These are phyloP conservation scores for Aptenodytes patagonicus DNA, from an alignment of 2,113 vertebrate genomes.

Conservation along the genomic window DNA sequence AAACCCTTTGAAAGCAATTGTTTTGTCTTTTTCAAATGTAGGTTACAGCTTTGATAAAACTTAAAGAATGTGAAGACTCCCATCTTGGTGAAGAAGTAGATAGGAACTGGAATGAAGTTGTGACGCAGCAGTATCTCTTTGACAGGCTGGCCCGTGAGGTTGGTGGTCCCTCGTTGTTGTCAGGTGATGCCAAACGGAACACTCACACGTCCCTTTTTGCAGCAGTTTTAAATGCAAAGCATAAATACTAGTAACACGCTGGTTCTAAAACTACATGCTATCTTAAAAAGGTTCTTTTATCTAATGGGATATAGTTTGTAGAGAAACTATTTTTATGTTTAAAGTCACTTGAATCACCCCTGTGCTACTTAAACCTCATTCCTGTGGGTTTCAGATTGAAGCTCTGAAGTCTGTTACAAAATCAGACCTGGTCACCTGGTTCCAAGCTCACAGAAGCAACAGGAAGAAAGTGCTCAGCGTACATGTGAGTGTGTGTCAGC, in stretches of 20 bases:
- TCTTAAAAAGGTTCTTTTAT: neutral
- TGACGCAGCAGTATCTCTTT: constrained; percentile 93
- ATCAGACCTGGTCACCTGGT: constrained; percentile 86
- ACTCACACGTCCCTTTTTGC: rapidly evolving
- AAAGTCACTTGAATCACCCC: neutral
- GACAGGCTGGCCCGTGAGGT: constrained; percentile 90
- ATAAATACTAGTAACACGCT: rapidly evolving
- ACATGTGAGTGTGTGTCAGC: constrained; percentile 78
- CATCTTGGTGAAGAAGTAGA: constrained; percentile 96
- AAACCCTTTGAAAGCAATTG: neutral
- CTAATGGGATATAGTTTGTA: neutral
- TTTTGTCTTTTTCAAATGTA: neutral
- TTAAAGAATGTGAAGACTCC: constrained; percentile 94
- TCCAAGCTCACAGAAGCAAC: constrained; percentile 78
- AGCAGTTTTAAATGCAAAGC: neutral
- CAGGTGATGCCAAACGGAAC: neutral
- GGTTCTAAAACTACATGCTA: neutral
- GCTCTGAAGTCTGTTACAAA: constrained; percentile 87
- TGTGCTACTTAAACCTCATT: neutral
- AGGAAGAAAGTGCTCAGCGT: constrained; percentile 88
- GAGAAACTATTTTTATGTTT: neutral
- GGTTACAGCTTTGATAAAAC: constrained; percentile 92
- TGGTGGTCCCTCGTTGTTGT: rapidly evolving
- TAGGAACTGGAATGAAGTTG: constrained; percentile 94
- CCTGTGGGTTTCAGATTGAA: constrained; percentile 80